A percentile compares a stretch with the other conserved stretches of the same genome.
Evolutionary conservation across 2,888 invertebrate genomes (phyloP).

Genomic region (Eupithecia insigniata): DNA sequence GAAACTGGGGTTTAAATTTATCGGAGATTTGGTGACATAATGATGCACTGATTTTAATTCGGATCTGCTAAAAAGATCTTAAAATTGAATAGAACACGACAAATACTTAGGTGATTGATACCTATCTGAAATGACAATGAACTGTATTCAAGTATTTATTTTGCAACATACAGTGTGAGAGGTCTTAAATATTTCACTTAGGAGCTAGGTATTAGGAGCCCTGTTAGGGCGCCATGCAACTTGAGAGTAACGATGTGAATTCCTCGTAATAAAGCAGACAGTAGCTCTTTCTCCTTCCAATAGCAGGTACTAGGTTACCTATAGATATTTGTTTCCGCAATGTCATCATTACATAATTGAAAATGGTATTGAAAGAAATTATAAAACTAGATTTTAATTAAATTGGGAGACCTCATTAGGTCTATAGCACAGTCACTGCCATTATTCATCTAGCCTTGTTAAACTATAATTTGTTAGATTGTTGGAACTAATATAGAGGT

Average conservation of each 20-base stretch:
- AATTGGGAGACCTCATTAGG: neutral
- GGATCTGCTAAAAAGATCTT: constrained; percentile 18
- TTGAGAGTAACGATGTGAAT: neutral
- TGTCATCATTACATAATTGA: constrained; percentile 3
- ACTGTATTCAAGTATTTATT: too few species aligned
- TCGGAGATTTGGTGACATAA: constrained; percentile 28
- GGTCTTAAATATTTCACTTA: too few species aligned
- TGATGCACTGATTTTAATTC: constrained; percentile 15
- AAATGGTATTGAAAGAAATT: neutral
- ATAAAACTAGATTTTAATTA: neutral
- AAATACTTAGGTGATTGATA: neutral
- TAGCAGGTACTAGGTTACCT: constrained; percentile 13
- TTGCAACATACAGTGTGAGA: too few species aligned
- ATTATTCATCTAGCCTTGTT: constrained; percentile 13
- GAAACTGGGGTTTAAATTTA: constrained; percentile 32
- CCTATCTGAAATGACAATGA: neutral
- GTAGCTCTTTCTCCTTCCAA: constrained; percentile 7
- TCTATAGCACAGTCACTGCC: constrained; percentile 8
- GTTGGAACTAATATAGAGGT: neutral
- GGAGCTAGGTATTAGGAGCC: too few species aligned
- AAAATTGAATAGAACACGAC: constrained; percentile 14
- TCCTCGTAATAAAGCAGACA: neutral
- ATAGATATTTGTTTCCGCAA: neutral
- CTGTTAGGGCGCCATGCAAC: too few species aligned
- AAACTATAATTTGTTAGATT: constrained; percentile 1